These are phyloP conservation scores for Tympanoctomys barrerae DNA, from an alignment of 2,797 vertebrate species.

Conservation along the genomic window DNA sequence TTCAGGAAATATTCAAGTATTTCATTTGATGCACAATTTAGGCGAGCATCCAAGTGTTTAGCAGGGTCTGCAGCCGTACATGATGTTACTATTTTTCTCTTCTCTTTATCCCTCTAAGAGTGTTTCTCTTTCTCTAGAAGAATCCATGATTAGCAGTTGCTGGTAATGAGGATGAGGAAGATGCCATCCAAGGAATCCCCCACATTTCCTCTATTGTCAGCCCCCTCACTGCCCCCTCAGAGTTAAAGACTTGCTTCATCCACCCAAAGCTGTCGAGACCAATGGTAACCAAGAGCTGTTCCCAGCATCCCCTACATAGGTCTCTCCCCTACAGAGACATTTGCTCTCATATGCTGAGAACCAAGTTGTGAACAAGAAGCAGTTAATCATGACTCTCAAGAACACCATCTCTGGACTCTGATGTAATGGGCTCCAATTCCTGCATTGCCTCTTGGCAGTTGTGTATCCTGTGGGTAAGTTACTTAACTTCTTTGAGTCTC, in stretches of 20 bases:
- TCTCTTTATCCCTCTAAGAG: neutral
- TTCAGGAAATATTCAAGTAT: constrained; percentile 27
- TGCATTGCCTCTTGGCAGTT: neutral
- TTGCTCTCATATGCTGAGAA: neutral
- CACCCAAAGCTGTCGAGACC: neutral
- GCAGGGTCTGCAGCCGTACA: neutral
- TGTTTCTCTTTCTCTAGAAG: no score
- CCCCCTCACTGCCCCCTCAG: neutral
- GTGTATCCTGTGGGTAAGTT: neutral
- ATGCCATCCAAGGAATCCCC: neutral
- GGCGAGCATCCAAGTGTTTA: neutral
- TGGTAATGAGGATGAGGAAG: fast-evolving
- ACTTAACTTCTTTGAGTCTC: neutral
- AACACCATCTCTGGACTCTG: neutral
- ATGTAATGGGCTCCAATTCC: neutral
- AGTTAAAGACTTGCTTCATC: neutral
- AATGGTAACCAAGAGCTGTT: neutral
- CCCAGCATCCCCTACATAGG: neutral
- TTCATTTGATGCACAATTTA: constrained; percentile 15
- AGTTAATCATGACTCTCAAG: neutral
- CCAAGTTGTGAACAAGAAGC: neutral
- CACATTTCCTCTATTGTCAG: neutral
- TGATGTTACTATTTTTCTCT: neutral
- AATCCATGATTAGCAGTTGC: neutral
- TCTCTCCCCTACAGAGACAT: neutral